These are phyloP conservation scores for Paragorgia papillata DNA, from an alignment of 92 coral and sea anemone species.

Conservation along the genomic window DNA sequence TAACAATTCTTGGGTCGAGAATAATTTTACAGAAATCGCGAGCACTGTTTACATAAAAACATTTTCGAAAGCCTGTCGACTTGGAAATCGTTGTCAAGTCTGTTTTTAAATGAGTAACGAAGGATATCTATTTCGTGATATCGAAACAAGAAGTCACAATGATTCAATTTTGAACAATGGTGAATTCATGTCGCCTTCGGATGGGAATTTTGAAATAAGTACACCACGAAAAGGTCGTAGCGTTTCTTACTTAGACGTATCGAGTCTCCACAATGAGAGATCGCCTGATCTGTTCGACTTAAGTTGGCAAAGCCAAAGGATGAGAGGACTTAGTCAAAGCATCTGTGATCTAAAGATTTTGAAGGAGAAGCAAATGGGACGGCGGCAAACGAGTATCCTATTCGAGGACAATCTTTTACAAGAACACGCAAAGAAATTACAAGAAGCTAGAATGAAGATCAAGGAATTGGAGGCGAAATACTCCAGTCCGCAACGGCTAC, in stretches of 20 bases:
- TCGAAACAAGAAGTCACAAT: background rate
- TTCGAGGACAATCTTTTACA: slow-evolving; percentile 79
- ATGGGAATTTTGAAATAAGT: slow-evolving; percentile 1
- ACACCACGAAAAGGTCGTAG: slow-evolving; percentile 14
- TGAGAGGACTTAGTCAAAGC: slow-evolving; percentile 61
- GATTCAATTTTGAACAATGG: background rate
- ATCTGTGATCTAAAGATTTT: slow-evolving; percentile 73
- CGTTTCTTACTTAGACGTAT: slow-evolving; percentile 17
- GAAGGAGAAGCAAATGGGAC: slow-evolving; percentile 44
- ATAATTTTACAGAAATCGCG: slow-evolving; percentile 8
- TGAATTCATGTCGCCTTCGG: background rate
- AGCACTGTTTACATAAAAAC: background rate
- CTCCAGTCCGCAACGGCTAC: slow-evolving; percentile 17
- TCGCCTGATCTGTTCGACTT: background rate
- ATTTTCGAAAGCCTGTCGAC: background rate
- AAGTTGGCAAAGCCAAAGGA: slow-evolving; percentile 32
- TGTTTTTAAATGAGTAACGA: background rate
- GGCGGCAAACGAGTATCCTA: slow-evolving; percentile 60
- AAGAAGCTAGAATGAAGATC: slow-evolving; percentile 81
- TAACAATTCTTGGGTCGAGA: slow-evolving; percentile 1
- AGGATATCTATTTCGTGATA: background rate
- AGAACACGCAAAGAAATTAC: slow-evolving; percentile 77
- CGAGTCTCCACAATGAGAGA: background rate
- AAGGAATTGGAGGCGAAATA: slow-evolving; percentile 87
- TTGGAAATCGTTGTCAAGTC: too few relatives aligned